Percentiles rank a stretch among this genome's conserved stretches.
These are phyloP conservation scores for Diabrotica undecimpunctata DNA, from an alignment of 1,140 invertebrate species.

Conservation along the genomic window DNA sequence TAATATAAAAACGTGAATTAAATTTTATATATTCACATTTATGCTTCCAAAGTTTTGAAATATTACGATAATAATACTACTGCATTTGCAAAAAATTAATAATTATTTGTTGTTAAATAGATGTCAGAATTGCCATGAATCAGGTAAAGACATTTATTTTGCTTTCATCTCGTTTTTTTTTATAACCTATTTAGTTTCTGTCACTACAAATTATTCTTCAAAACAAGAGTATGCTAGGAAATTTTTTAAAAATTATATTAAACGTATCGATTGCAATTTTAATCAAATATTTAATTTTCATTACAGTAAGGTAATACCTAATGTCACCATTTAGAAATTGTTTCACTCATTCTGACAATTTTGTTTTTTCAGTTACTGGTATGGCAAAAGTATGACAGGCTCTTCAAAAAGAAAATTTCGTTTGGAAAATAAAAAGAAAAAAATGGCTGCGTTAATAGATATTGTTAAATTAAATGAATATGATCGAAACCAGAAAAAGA, in stretches of 20 bases:
- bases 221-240: conserved; percentile 20
- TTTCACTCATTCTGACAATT: neutral
- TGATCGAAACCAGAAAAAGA: conserved; percentile 45
- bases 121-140: conserved; percentile 3
- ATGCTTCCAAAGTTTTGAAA: too few relatives aligned
- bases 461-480: conserved; percentile 60
- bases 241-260: conserved; percentile 21
- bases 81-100: too few relatives aligned
- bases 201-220: conserved; percentile 10
- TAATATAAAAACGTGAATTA: too few relatives aligned
- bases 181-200: conserved; percentile 15
- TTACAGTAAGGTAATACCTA: conserved; percentile 13
- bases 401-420: conserved; percentile 45
- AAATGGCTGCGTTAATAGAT: conserved; percentile 59
- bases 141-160: conserved; percentile 11
- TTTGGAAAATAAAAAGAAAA: conserved; percentile 61
- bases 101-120: neutral
- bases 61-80: too few relatives aligned
- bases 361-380: conserved; percentile 24
- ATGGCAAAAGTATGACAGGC: conserved; percentile 47
- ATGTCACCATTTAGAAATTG: neutral
- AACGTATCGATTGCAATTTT: conserved; percentile 20
- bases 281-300: conserved; percentile 15
- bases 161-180: conserved; percentile 12
- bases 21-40: too few relatives aligned